Percentiles rank a stretch among this genome's conserved stretches.
Evolutionary conservation across 2,888 invertebrate genomes (phyloP).

Genomic region (Serrognathus titanus): DNA sequence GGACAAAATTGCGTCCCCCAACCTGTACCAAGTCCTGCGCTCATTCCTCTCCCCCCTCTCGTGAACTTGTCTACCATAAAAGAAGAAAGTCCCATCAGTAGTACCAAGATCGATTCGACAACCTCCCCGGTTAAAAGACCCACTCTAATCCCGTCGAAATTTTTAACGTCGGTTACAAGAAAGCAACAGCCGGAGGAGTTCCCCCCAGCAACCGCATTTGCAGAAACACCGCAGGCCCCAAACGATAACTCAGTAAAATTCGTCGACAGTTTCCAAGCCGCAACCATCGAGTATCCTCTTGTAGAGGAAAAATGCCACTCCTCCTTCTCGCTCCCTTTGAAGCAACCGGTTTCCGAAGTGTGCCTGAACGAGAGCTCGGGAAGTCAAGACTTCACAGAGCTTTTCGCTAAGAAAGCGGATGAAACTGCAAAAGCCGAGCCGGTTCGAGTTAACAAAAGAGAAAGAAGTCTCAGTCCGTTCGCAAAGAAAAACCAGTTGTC

Average conservation of each 20-base stretch:
- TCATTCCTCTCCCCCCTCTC: conserved; percentile 10
- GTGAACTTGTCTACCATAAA: conserved; percentile 11
- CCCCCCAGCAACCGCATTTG: no score
- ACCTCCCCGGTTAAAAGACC: conserved; percentile 21
- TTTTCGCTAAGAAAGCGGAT: conserved; percentile 21
- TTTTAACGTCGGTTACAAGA: conserved; percentile 21
- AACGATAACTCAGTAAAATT: no score
- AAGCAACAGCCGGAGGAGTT: conserved; percentile 8
- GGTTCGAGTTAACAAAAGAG: background rate
- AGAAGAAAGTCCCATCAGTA: conserved; percentile 8
- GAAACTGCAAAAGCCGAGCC: background rate
- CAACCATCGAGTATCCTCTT: background rate
- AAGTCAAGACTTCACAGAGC: conserved; percentile 27
- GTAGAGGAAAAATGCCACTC: conserved; percentile 4
- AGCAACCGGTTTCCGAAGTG: conserved; percentile 22
- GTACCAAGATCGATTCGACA: conserved; percentile 5
- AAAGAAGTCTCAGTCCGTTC: background rate
- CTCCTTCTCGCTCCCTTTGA: conserved; percentile 32
- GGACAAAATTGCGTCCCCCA: no score
- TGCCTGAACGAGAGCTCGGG: conserved; percentile 24
- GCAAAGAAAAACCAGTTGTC: background rate
- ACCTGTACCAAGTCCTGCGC: background rate
- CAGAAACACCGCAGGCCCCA: no score
- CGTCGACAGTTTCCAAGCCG: no score
- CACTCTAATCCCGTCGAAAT: conserved; percentile 26